Base-by-base conservation (phyloP, 2,113 vertebrate species). In the Carassius gibelio region DNA sequence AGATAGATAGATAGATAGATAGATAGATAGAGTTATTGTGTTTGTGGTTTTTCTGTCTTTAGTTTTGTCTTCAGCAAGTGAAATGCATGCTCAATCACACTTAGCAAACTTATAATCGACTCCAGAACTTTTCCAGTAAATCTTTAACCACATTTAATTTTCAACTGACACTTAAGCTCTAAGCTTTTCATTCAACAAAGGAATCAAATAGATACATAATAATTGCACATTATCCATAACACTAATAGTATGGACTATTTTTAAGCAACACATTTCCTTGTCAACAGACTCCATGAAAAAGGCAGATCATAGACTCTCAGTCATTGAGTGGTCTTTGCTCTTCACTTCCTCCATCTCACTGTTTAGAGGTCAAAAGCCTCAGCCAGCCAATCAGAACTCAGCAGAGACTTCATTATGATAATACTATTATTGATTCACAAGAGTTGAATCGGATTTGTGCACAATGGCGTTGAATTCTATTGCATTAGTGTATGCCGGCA, bases 381-480 rank as follows among this genome's bases (percentile, higher is more conserved):
- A 61, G 68, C 59, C 78, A 57, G 79, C 85, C 85, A 86, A 82
- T 86, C 78, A 82, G 30, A 82, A 57, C 69, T 11, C 26, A 64
- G 42, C 26, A 34, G 19, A 68, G 57, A 66, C 66, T 85, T 85
- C 68, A 88, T 88, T 86, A 86, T 59, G 64, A 23, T 61, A 52
- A 83, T 83, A 80, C 84, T 36, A 74, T 83, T 74, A 88, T 83
- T 85, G 81, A 78, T 85, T 80, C 82, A 36, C 62, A 81, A 82
- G 64, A 52, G 71, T 42, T 52, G 64, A 62, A 85, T 75, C 74
- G 30, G 34, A 77, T 88, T 85, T 72, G 75, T 76, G 82, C 68
- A 30, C 75, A 75, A 80, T 79, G 17, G 66, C 48, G 45, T 55
- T 57, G 66, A 71, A 36, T 72, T 82, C 3, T 69, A 82, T 72